A percentile compares a stretch with the other conserved stretches of the same genome.
phyloP scores from a whole-genome alignment of 1,140 invertebrate genomes.

The Pectinophora gossypiella region DNA sequence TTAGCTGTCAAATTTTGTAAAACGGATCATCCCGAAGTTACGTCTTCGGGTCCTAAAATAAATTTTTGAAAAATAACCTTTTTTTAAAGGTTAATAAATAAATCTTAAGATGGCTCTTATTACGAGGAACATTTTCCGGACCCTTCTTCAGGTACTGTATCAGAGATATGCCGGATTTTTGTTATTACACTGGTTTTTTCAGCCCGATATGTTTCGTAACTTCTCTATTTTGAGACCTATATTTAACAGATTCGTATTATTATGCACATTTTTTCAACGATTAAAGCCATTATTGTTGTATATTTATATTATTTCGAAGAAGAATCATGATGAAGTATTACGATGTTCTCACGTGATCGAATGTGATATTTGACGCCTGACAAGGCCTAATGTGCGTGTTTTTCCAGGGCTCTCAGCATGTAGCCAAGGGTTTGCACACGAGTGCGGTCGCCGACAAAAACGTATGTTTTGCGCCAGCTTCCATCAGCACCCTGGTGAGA shows the following conservation, averaged over 20 bases:
- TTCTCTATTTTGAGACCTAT: constrained; percentile 1
- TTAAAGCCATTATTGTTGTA: no score
- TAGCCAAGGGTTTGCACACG: constrained; percentile 59
- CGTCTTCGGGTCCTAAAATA: constrained; percentile 52
- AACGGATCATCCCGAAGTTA: constrained; percentile 30
- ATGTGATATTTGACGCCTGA: no score
- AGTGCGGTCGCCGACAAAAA: constrained; percentile 60
- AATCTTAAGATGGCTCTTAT: constrained; percentile 48
- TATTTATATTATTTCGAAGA: no score
- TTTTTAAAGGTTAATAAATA: constrained; percentile 32
- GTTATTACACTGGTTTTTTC: constrained; percentile 8
- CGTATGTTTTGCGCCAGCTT: constrained; percentile 59
- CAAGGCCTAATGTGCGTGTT: no score
- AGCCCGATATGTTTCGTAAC: constrained; percentile 53
- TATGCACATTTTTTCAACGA: not conserved
- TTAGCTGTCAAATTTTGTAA: constrained; percentile 14
- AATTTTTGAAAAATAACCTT: constrained; percentile 36
- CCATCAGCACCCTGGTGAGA: constrained; percentile 64
- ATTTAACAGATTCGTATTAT: no score
- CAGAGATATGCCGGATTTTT: constrained; percentile 3
- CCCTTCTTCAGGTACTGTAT: constrained; percentile 48
- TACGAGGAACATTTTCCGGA: constrained; percentile 52
- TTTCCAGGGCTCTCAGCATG: constrained; percentile 60
- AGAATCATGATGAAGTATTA: no score
- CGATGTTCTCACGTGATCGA: no score